phyloP scores from a whole-genome alignment of 2,797 vertebrate species.

The Poeciliopsis presidionis region DNA sequence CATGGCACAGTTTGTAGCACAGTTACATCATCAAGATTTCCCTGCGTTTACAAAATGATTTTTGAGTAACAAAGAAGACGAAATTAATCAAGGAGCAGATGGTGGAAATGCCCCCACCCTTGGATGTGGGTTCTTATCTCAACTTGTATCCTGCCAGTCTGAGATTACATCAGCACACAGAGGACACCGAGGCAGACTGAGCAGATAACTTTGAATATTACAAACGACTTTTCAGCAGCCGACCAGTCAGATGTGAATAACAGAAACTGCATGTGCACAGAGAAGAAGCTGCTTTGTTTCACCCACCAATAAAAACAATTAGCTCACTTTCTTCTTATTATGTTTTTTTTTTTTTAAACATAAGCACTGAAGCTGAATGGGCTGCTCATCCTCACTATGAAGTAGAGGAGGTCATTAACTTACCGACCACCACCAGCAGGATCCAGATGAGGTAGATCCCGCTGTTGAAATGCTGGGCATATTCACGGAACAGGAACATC shows the following conservation, averaged over 20 bases:
- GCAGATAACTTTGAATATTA: neutral
- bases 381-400: neutral
- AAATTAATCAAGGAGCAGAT: slow-evolving; percentile 1
- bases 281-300: neutral
- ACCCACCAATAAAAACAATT: neutral
- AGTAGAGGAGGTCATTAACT: slow-evolving; percentile 73
- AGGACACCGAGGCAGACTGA: slow-evolving; percentile 6
- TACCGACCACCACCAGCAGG: slow-evolving; percentile 96
- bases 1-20: neutral
- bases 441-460: slow-evolving; percentile 99
- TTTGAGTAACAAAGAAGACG: neutral
- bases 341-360: too few relatives aligned
- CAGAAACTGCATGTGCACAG: neutral
- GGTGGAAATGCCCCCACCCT: neutral
- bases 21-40: neutral
- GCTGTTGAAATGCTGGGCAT: slow-evolving; percentile 97
- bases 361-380: neutral
- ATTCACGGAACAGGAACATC: slow-evolving; percentile 97
- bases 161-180: neutral
- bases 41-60: neutral
- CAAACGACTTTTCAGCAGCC: neutral
- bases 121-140: neutral
- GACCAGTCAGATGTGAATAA: neutral
- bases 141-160: neutral
- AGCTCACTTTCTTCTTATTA: neutral